Percentiles rank a stretch among this genome's conserved stretches.
phyloP scores from a whole-genome alignment of 1,140 invertebrate species.

The Leptinotarsa defecta region DNA sequence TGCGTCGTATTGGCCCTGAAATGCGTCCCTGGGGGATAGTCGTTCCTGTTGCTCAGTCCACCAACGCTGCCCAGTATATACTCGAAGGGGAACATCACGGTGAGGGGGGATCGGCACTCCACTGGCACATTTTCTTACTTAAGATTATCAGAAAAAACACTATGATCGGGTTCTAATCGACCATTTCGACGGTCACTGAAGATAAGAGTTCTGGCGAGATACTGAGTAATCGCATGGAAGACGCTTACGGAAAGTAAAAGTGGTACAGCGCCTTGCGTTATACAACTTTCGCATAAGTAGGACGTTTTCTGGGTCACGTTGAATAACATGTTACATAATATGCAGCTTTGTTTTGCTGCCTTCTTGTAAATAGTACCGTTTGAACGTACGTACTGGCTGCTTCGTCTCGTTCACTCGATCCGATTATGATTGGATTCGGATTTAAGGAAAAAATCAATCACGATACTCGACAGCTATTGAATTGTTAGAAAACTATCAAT shows the following conservation, averaged over 20 bases:
- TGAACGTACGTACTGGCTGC: background rate
- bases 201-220: slow-evolving; percentile 11
- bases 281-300: slow-evolving; percentile 39
- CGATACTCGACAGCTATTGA: no score
- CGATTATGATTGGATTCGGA: no score
- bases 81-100: slow-evolving; percentile 28
- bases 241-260: slow-evolving; percentile 39
- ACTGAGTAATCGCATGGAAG: slow-evolving; percentile 7
- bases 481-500: no score
- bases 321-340: slow-evolving; percentile 36
- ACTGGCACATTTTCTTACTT: background rate
- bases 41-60: slow-evolving; percentile 30
- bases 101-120: background rate
- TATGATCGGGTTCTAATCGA: background rate
- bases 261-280: slow-evolving; percentile 22
- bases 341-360: slow-evolving; percentile 11
- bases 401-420: background rate
- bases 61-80: slow-evolving; percentile 34
- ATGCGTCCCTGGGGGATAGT: slow-evolving; percentile 40
- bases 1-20: slow-evolving; percentile 38
- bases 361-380: slow-evolving; percentile 6
- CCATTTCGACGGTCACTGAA: background rate
- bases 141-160: no score
- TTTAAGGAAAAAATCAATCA: no score
- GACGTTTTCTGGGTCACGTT: slow-evolving; percentile 31